Base-by-base conservation (phyloP, 2,888 invertebrate species). In the Brachynemurus nebulosus region DNA sequence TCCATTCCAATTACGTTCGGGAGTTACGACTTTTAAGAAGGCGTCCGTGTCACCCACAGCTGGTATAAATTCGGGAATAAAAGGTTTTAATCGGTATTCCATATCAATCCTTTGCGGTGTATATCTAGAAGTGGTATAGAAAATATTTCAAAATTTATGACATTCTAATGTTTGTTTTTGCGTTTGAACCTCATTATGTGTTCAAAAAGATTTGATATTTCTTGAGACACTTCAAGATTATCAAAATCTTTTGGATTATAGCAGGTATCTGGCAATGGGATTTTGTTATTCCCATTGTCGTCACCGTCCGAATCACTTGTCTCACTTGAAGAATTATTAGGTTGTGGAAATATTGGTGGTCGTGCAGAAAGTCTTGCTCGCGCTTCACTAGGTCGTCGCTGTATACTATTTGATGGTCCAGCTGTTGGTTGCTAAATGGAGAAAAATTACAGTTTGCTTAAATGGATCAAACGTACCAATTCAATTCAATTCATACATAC, bases 31-130 rank as follows among this genome's bases (percentile, higher is more conserved):
- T 70, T 97, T 98, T 33, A 99, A 75, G 66, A 98, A 96, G 3
- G 95, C 93, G 66, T 99, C 98, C 52, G 96, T 93, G 64, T 98
- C 97, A 1, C 98, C 98, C 38, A 98, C 95, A 1, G 95, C 91
- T 7, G 98, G 97, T 54, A 97, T 86, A 66, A 83, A 97, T 58
- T 98, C 97, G 1, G 96, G 93, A 44, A 96, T 79, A 61, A 97
- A 97, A 0, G 96, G 93, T 57, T 86, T 83, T 58, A 97, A 70
- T 58, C 86, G 86, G 61, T 86, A 84, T 42, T 90, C 90, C 35
- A 93, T 72, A 53, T 91, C 90, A 44, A 92, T 82, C 55, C 80
- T 81, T 64, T 93, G 92, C 0, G 96, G 93, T 1, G 89, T 86
- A 61, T 95, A 96, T 58, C 92, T 92, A 57, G 7, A 54, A 58